Evolutionary conservation across 1,140 invertebrate genomes (phyloP).

Genomic region (Trachymyrmex cornetzi): DNA sequence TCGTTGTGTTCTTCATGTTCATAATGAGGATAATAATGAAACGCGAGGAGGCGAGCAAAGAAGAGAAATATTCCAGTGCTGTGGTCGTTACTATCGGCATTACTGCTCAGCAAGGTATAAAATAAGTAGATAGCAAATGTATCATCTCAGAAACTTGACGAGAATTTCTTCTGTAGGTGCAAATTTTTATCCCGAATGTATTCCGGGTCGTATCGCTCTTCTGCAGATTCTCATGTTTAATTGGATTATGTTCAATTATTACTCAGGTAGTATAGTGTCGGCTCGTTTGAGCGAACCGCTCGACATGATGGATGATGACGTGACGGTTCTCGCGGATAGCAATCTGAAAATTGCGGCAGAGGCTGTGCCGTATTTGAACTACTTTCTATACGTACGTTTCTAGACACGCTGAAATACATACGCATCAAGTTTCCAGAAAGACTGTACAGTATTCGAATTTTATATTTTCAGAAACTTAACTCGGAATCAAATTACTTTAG

Average conservation of each 20-base stretch:
- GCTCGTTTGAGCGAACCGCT: slow-evolving; percentile 80
- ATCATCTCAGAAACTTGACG: neutral
- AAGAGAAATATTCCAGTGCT: slow-evolving; percentile 60
- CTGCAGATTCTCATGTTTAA: slow-evolving; percentile 78
- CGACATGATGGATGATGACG: slow-evolving; percentile 82
- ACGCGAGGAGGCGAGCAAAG: slow-evolving; percentile 60
- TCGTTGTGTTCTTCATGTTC: slow-evolving; percentile 63
- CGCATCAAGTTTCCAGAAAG: neutral
- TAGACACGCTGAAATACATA: neutral
- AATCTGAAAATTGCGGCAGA: slow-evolving; percentile 79
- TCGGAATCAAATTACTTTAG: slow-evolving; percentile 77
- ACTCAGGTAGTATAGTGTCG: slow-evolving; percentile 82
- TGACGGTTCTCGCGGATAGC: slow-evolving; percentile 77
- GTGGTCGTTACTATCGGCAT: slow-evolving; percentile 73
- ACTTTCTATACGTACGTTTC: slow-evolving; percentile 78
- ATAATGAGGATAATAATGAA: slow-evolving; percentile 72
- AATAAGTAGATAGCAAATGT: neutral
- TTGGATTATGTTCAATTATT: slow-evolving; percentile 82
- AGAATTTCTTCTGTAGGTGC: slow-evolving; percentile 63
- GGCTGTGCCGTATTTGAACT: slow-evolving; percentile 79
- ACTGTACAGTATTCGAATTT: neutral
- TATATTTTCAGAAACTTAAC: slow-evolving; percentile 64
- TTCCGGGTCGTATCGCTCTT: slow-evolving; percentile 75
- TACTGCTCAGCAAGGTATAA: slow-evolving; percentile 77
- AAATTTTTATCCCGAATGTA: slow-evolving; percentile 63